Evolutionary conservation across 2,797 vertebrate genomes (phyloP), one percentile per base, ranked within the genome.

Genomic region (Miichthys miiuy): DNA sequence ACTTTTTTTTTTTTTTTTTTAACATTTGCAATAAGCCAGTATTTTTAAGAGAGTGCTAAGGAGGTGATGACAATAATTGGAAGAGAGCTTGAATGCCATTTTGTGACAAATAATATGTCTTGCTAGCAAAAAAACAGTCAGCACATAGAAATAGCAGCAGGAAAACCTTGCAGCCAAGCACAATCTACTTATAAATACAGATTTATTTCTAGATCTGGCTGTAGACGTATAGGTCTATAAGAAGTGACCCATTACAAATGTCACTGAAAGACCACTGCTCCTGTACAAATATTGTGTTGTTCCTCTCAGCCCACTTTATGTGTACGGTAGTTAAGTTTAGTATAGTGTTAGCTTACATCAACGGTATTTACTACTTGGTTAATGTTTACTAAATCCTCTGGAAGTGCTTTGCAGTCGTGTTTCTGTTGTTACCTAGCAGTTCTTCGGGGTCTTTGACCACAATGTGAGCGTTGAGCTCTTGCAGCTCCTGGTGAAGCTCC

Each of bases 401-500:
- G 3, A 3, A 5, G 18, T 11, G 11, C 20, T n/a, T 20, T 17
- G 38, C 21, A 27, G 56, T 6, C 3, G 54, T 25, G 55, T 60
- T 42, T 72, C 25, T 79, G 48, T 34, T 62, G 57, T 91, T 97
- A 99, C 98, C 98, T 96, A 96, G 83, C 78, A 97, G 95, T 84
- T 99, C 98, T 83, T 99, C 98, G 0, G 97, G 95, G 88, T 99
- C 98, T 78, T 97, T 97, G 88, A 99, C 98, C 88, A 99, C 98
- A 58, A 99, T 98, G 85, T 99, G 98, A 27, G 97, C 98, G 34
- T 99, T 98, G 87, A 99, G 95, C 91, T 99, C 98, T 77, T 99
- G 98, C 77, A 99, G 95, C 87, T 98, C 97, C 91, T 99, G 97
- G 89, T 99, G 98, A 68, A 99, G 95, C 84, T 99, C 97, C 93